A percentile compares a stretch with the other conserved stretches of the same genome.
These are phyloP conservation scores for Trichonephila clavata DNA, from an alignment of 1,140 invertebrate species.

Conservation along the genomic window DNA sequence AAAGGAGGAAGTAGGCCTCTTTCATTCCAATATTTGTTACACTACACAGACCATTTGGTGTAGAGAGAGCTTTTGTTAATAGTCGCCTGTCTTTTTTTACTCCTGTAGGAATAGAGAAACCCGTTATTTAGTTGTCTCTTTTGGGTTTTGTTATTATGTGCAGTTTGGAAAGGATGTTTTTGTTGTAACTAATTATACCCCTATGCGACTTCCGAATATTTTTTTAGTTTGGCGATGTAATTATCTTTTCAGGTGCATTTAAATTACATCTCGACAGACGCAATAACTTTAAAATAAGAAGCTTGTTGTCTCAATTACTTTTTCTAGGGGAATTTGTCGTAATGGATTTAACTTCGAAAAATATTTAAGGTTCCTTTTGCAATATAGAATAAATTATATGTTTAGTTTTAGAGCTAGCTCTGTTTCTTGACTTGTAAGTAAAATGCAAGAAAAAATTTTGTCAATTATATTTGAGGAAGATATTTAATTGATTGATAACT, in stretches of 20 bases:
- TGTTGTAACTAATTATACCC: background rate
- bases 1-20: constrained; percentile 16
- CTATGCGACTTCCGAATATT: background rate
- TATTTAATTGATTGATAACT: too few relatives aligned
- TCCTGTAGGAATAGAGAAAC: background rate
- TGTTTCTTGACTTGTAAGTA: too few relatives aligned
- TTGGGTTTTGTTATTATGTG: constrained; percentile 5
- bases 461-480: too few relatives aligned
- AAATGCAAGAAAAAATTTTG: too few relatives aligned
- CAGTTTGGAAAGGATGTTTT: background rate
- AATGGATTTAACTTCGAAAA: background rate
- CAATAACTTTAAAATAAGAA: background rate
- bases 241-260: background rate
- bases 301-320: background rate
- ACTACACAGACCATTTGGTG: background rate
- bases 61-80: constrained; percentile 35
- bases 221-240: constrained; percentile 15
- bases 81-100: constrained; percentile 39
- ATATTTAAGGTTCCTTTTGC: too few relatives aligned
- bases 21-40: background rate
- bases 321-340: background rate
- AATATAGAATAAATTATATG: too few relatives aligned
- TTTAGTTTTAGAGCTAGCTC: too few relatives aligned
- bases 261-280: background rate
- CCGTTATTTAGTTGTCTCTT: constrained; percentile 62